Conservation (phyloP, 2,888 invertebrate species). For the Eupeodes luniger region DNA sequence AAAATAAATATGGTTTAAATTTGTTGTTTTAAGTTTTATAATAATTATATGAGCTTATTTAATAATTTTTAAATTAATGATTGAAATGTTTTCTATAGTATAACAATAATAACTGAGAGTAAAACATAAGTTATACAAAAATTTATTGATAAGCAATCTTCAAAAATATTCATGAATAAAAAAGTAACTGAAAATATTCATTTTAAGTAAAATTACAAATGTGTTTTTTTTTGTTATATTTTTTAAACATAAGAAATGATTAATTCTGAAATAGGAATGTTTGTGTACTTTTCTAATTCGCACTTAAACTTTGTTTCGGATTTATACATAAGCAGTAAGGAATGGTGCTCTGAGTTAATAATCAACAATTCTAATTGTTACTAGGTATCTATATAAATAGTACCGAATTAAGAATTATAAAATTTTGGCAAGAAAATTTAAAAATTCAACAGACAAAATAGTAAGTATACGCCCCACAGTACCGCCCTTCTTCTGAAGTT, state of each 20-base stretch:
- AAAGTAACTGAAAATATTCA: slow-evolving; percentile 51
- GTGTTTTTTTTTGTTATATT: slow-evolving; percentile 1
- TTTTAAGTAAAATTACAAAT: slow-evolving; percentile 23
- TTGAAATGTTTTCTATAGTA: slow-evolving; percentile 45
- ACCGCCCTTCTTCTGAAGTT: too few species aligned
- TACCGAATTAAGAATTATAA: too few species aligned
- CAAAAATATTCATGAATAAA: slow-evolving; percentile 64
- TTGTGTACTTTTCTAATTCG: too few species aligned
- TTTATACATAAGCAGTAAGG: too few species aligned
- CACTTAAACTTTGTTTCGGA: too few species aligned
- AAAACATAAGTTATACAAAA: slow-evolving; percentile 34
- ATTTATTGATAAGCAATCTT: slow-evolving; percentile 42
- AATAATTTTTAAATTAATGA: not conserved
- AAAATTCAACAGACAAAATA: too few species aligned
- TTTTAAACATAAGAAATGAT: not conserved
- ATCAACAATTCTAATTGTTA: too few species aligned
- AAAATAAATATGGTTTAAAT: not conserved
- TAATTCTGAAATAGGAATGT: not conserved
- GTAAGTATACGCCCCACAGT: too few species aligned
- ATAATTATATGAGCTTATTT: not conserved
- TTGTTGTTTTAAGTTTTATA: slow-evolving; percentile 5
- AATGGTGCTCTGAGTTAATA: too few species aligned
- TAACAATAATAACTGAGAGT: slow-evolving; percentile 24
- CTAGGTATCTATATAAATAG: too few species aligned
- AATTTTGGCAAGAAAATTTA: too few species aligned